These are phyloP conservation scores for Latrodectus hesperus DNA, from an alignment of 2,888 invertebrate genomes.

Conservation along the genomic window DNA sequence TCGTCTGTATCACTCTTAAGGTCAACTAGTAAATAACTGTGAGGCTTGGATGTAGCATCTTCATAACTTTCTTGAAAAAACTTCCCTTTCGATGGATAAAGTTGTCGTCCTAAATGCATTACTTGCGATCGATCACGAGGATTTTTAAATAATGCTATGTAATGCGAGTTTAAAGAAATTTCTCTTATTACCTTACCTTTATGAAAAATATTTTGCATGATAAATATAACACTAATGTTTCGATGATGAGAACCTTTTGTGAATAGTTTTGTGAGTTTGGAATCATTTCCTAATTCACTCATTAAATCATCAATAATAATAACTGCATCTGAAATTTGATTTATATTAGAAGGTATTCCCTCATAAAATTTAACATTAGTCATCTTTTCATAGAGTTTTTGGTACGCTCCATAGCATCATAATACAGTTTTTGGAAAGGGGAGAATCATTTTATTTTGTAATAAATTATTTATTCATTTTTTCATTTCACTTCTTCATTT, in stretches of 20 bases:
- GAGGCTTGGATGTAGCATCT: slow-evolving; percentile 32
- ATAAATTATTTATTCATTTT: not conserved
- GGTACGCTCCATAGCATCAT: slow-evolving; percentile 21
- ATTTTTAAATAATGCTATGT: slow-evolving; percentile 37
- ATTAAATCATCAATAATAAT: not conserved
- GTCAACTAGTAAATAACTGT: slow-evolving; percentile 44
- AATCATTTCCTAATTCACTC: not conserved
- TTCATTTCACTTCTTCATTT: not conserved
- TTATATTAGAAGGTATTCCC: slow-evolving; percentile 20
- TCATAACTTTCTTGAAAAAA: slow-evolving; percentile 31
- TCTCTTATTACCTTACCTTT: slow-evolving; percentile 36
- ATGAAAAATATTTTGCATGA: slow-evolving; percentile 43
- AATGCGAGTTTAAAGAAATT: slow-evolving; percentile 34
- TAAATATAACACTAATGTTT: slow-evolving; percentile 43
- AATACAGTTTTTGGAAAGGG: not conserved
- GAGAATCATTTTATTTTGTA: too few species aligned
- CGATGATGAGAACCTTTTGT: slow-evolving; percentile 48
- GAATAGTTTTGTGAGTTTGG: slow-evolving; percentile 3
- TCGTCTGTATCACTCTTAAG: slow-evolving; percentile 19
- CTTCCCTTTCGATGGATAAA: slow-evolving; percentile 23
- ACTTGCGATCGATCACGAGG: slow-evolving; percentile 35
- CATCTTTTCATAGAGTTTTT: slow-evolving; percentile 13
- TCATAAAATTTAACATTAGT: slow-evolving; percentile 17
- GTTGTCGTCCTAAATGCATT: slow-evolving; percentile 25
- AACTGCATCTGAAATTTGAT: not conserved